Conservation (phyloP, 2,888 invertebrate species). For the Drosophila peninsularis region DNA sequence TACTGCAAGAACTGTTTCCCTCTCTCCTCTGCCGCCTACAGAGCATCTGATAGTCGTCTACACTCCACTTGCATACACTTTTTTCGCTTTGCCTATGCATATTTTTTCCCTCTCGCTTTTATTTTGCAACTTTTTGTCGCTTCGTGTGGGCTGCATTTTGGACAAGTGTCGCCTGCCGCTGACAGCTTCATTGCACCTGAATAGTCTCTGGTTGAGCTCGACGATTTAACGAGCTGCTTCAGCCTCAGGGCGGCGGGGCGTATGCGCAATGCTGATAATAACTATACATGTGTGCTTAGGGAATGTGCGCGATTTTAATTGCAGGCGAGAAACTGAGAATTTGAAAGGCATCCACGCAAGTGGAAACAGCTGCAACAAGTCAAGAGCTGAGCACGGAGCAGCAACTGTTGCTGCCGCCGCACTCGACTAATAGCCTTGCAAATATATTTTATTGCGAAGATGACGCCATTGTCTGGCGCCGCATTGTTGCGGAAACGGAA, state of each 20-base stretch:
- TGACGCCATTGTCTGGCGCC: slow-evolving; percentile 37
- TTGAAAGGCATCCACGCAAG: slow-evolving; percentile 9
- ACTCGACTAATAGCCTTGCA: slow-evolving; percentile 40
- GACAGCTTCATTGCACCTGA: slow-evolving; percentile 56
- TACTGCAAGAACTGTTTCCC: not conserved
- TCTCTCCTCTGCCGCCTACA: too few relatives aligned
- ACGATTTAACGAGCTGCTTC: slow-evolving; percentile 40
- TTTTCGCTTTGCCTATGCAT: not conserved
- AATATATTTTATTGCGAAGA: slow-evolving; percentile 49
- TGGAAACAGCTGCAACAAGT: slow-evolving; percentile 14
- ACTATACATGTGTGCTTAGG: not conserved
- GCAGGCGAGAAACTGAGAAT: slow-evolving; percentile 19
- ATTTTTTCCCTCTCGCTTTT: not conserved
- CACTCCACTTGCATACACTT: not conserved
- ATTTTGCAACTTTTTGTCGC: not conserved
- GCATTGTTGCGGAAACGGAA: slow-evolving; percentile 37
- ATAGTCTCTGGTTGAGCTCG: slow-evolving; percentile 37
- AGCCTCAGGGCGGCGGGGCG: not conserved
- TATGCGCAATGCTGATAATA: slow-evolving; percentile 33
- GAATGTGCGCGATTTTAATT: slow-evolving; percentile 40
- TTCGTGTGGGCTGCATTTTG: slow-evolving; percentile 9
- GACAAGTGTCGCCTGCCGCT: slow-evolving; percentile 36
- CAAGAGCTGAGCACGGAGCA: slow-evolving; percentile 4
- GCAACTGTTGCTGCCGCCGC: slow-evolving; percentile 13
- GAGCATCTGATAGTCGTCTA: not conserved